Percentiles rank a stretch among this genome's conserved stretches.
These are phyloP conservation scores for Boloria euphrosyne DNA, from an alignment of 2,888 invertebrate species.

Conservation along the genomic window DNA sequence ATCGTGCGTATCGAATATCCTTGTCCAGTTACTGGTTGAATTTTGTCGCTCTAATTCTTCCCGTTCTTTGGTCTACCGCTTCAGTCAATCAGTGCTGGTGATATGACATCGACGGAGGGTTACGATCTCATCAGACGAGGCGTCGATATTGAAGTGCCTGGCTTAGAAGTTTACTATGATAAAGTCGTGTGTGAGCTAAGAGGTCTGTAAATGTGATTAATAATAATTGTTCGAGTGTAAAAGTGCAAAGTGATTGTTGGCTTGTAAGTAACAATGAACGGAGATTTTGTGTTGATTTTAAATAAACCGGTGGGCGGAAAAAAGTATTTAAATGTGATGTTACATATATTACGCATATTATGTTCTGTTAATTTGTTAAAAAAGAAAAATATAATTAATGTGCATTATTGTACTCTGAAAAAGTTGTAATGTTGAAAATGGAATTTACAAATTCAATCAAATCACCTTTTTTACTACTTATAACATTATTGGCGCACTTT, in stretches of 20 bases:
- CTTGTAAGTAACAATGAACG: neutral
- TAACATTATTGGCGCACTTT: conserved; percentile 36
- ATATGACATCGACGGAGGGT: conserved; percentile 78
- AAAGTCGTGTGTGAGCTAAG: conserved; percentile 81
- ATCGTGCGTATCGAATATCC: conserved; percentile 77
- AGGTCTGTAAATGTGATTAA: conserved; percentile 68
- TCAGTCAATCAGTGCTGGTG: conserved; percentile 62
- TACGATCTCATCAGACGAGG: conserved; percentile 78
- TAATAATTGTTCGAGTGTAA: neutral
- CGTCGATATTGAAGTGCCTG: conserved; percentile 77
- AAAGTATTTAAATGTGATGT: no score
- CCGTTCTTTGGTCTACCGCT: conserved; percentile 60
- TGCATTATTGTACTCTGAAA: no score
- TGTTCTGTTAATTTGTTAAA: no score
- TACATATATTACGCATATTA: no score
- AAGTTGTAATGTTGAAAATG: neutral
- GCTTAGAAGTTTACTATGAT: conserved; percentile 81
- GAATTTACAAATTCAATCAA: neutral
- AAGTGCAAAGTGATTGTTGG: conserved; percentile 1
- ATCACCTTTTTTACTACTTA: conserved; percentile 15
- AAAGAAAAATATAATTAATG: no score
- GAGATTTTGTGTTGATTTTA: neutral
- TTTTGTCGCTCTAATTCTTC: conserved; percentile 80
- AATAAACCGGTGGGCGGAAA: no score
- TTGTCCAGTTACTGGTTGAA: conserved; percentile 67